phyloP scores from a whole-genome alignment of 2,888 invertebrate genomes.

The Lumbricus terrestris region DNA sequence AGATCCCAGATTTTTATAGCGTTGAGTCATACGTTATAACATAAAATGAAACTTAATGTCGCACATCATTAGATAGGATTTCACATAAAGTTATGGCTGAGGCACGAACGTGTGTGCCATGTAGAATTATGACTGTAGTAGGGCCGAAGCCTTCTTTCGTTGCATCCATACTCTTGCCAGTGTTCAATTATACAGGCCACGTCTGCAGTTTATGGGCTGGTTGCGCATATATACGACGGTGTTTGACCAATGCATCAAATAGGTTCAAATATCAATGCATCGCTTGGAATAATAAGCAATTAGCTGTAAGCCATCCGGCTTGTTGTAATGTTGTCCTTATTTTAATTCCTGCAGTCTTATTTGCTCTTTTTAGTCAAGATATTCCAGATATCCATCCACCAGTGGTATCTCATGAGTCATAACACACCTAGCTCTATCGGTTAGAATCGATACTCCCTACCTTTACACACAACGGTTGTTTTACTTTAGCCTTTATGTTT shows the following conservation, averaged over 20 bases:
- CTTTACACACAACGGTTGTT: background rate
- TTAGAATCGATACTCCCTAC: background rate
- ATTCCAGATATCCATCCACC: too few relatives aligned
- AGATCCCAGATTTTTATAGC: background rate
- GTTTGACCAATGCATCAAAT: background rate
- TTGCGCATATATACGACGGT: background rate
- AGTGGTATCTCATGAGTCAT: background rate
- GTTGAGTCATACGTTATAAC: too few relatives aligned
- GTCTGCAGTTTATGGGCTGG: background rate
- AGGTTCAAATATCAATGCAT: background rate
- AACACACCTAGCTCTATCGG: too few relatives aligned
- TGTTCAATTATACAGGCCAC: background rate
- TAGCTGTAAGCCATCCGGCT: background rate
- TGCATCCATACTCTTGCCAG: background rate
- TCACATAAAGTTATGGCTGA: background rate
- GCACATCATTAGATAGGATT: background rate
- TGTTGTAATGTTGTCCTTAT: background rate
- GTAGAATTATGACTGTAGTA: background rate
- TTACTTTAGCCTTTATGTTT: background rate
- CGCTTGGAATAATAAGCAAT: background rate
- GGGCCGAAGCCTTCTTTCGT: background rate
- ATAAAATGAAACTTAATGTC: background rate
- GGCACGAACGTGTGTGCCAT: background rate
- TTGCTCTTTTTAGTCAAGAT: background rate
- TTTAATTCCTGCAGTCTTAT: background rate